A percentile compares a stretch with the other conserved stretches of the same genome.
Evolutionary conservation across 92 coral and sea anemone genomes (phyloP).

Genomic region (Porites evermanni): DNA sequence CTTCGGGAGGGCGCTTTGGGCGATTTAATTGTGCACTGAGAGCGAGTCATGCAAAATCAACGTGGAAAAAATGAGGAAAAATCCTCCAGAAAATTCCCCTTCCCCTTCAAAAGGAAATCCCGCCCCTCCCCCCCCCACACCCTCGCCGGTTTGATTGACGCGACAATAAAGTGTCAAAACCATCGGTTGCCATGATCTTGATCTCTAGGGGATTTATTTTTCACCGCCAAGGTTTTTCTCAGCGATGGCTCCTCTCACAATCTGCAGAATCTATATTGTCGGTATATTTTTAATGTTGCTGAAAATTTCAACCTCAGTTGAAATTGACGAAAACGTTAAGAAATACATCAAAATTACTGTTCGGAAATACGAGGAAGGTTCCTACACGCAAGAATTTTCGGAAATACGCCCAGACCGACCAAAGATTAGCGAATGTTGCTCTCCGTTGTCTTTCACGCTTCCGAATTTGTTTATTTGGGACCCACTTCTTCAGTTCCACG

Average conservation of each 20-base stretch:
- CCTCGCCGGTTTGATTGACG: slow-evolving; percentile 16
- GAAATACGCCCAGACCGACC: slow-evolving; percentile 21
- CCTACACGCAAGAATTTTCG: background rate
- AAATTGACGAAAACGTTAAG: slow-evolving; percentile 3
- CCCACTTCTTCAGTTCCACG: slow-evolving; percentile 30
- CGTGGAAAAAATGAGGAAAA: slow-evolving; percentile 15
- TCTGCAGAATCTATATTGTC: slow-evolving; percentile 12
- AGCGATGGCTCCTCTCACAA: slow-evolving; percentile 4
- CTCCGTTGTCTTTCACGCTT: slow-evolving; percentile 28
- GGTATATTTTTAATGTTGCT: background rate
- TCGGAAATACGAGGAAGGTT: slow-evolving; percentile 24
- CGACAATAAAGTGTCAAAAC: slow-evolving; percentile 14
- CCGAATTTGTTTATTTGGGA: slow-evolving; percentile 52
- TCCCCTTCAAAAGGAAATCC: slow-evolving; percentile 11
- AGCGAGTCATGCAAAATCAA: slow-evolving; percentile 13
- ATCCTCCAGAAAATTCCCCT: background rate
- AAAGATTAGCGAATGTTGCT: slow-evolving; percentile 22
- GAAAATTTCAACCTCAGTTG: slow-evolving; percentile 1
- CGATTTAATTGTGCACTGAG: slow-evolving; percentile 10
- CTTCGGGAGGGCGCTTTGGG: slow-evolving; percentile 18
- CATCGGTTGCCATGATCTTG: slow-evolving; percentile 19
- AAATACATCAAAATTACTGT: slow-evolving; percentile 10
- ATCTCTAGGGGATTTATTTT: slow-evolving; percentile 16
- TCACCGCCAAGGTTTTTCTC: slow-evolving; percentile 13
- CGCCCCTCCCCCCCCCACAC: background rate